phyloP scores from a whole-genome alignment of 2,888 invertebrate genomes.

The Ashinkailepas kermadecensis region DNA sequence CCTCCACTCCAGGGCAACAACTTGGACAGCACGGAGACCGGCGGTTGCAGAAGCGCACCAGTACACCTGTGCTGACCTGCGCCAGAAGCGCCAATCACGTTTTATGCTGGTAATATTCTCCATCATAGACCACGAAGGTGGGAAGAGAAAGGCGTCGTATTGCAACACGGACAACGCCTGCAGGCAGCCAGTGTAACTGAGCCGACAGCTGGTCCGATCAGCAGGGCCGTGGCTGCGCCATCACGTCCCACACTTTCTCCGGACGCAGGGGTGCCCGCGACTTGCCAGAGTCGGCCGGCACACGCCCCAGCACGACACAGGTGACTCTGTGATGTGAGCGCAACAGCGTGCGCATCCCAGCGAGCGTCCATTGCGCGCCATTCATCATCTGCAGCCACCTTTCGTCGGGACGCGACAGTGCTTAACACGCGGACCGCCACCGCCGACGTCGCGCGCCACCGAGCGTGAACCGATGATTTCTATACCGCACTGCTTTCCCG shows the following conservation, averaged over 20 bases:
- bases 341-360: neutral
- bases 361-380: neutral
- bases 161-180: neutral
- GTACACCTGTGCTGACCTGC: neutral
- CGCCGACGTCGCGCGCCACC: neutral
- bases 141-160: neutral
- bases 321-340: neutral
- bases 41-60: neutral
- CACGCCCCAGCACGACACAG: neutral
- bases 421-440: neutral
- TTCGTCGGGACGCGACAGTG: neutral
- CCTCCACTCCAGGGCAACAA: too few relatives aligned
- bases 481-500: slow-evolving; percentile 5
- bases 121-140: neutral
- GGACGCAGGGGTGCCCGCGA: neutral
- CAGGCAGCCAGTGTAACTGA: neutral
- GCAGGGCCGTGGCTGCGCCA: neutral
- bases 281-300: too few relatives aligned
- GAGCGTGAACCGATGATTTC: neutral
- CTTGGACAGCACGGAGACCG: too few relatives aligned
- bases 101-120: neutral
- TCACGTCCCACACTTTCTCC: neutral
- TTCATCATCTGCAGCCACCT: neutral
- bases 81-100: neutral
- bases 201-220: neutral